These are phyloP conservation scores for Macaria notata DNA, from an alignment of 2,888 invertebrate species.

Conservation along the genomic window DNA sequence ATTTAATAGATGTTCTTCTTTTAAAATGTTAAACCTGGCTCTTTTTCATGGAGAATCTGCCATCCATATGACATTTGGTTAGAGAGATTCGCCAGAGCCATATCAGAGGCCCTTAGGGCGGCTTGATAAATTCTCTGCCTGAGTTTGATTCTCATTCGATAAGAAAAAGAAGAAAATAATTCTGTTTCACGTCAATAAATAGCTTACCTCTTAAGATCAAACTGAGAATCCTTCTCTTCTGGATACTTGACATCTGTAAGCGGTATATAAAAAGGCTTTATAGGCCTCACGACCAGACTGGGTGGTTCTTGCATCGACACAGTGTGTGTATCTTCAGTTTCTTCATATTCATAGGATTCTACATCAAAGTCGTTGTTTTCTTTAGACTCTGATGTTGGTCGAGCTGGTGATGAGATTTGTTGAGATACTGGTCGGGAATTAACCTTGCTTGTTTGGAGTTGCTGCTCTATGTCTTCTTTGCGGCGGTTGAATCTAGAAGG, in stretches of 20 bases:
- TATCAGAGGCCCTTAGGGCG: too few relatives aligned
- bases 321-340: slow-evolving; percentile 42
- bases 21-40: too few relatives aligned
- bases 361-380: slow-evolving; percentile 63
- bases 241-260: slow-evolving; percentile 69
- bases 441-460: slow-evolving; percentile 40
- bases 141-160: too few relatives aligned
- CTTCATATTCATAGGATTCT: slow-evolving; percentile 51
- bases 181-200: too few relatives aligned
- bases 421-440: neutral
- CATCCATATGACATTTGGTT: too few relatives aligned
- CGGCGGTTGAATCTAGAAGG: slow-evolving; percentile 54
- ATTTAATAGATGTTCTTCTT: too few relatives aligned
- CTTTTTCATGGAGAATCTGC: too few relatives aligned
- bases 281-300: slow-evolving; percentile 43
- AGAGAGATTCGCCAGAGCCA: too few relatives aligned
- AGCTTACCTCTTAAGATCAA: slow-evolving; percentile 61
- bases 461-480: slow-evolving; percentile 59
- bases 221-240: slow-evolving; percentile 63
- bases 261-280: slow-evolving; percentile 57
- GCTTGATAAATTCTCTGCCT: too few relatives aligned
- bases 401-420: slow-evolving; percentile 4
- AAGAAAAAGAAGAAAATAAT: too few relatives aligned
- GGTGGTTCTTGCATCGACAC: slow-evolving; percentile 30
- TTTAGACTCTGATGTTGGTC: slow-evolving; percentile 15